phyloP scores from a whole-genome alignment of 2,888 invertebrate genomes.

The Pammene aurita region DNA sequence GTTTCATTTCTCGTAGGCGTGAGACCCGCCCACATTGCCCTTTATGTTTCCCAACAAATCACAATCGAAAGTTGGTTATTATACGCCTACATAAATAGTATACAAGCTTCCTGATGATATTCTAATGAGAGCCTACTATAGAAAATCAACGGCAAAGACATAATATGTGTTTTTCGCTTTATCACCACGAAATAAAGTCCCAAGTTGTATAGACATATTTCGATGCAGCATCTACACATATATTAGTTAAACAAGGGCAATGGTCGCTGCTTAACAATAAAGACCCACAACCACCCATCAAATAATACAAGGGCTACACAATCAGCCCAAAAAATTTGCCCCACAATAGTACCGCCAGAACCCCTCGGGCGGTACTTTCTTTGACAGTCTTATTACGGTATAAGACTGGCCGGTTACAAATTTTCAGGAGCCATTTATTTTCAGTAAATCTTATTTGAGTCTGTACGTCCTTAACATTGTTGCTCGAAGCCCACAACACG shows the following conservation, averaged over 20 bases:
- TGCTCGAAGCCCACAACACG: no score
- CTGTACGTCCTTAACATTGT: no score
- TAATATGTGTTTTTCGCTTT: background rate
- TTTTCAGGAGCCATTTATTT: no score
- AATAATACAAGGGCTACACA: no score
- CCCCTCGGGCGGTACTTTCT: no score
- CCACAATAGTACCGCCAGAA: no score
- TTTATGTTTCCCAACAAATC: conserved; percentile 26
- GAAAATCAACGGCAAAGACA: background rate
- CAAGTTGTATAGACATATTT: background rate
- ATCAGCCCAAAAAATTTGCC: no score
- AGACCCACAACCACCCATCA: no score
- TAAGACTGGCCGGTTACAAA: no score
- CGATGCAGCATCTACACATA: no score
- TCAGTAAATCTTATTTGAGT: no score
- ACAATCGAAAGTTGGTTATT: conserved; percentile 28
- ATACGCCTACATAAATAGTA: conserved; percentile 12
- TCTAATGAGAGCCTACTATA: conserved; percentile 5
- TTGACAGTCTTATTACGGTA: no score
- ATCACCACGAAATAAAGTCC: background rate
- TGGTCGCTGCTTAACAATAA: background rate
- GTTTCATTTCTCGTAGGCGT: conserved; percentile 23
- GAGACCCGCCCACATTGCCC: conserved; percentile 30
- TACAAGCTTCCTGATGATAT: background rate
- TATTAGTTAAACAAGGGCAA: background rate